Conservation (phyloP, 1,140 invertebrate genomes). For the Steinernema feltiae region DNA sequence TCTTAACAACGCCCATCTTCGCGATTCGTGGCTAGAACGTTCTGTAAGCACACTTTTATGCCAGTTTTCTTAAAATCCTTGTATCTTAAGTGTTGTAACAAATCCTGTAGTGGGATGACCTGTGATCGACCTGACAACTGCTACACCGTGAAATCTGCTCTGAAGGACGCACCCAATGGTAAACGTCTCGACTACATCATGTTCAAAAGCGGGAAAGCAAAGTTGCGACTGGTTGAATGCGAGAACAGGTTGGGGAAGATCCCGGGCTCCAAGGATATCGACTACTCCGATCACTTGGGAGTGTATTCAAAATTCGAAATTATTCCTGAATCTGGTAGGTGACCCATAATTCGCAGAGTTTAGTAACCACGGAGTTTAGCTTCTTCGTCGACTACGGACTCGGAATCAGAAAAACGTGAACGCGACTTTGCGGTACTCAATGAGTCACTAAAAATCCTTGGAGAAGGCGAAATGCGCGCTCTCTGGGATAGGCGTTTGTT, state of each 20-base stretch:
- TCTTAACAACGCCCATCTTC: slow-evolving; percentile 60
- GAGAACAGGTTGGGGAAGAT: slow-evolving; percentile 48
- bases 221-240: slow-evolving; percentile 14
- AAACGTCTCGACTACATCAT: slow-evolving; percentile 86
- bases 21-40: slow-evolving; percentile 60
- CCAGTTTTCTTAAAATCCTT: background rate
- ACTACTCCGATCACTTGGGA: slow-evolving; percentile 50
- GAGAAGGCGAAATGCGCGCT: slow-evolving; percentile 47
- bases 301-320: slow-evolving; percentile 32
- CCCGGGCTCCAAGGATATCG: slow-evolving; percentile 37
- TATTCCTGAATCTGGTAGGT: background rate
- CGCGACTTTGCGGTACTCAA: slow-evolving; percentile 33
- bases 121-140: slow-evolving; percentile 75
- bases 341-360: background rate
- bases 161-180: slow-evolving; percentile 67
- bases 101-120: slow-evolving; percentile 64
- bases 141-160: slow-evolving; percentile 66
- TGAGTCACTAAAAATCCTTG: slow-evolving; percentile 42
- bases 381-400: slow-evolving; percentile 24
- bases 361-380: slow-evolving; percentile 15
- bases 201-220: slow-evolving; percentile 61
- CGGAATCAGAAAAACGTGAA: slow-evolving; percentile 23
- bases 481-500: slow-evolving; percentile 44
- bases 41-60: slow-evolving; percentile 24
- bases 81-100: too few relatives aligned